These are phyloP conservation scores for Gila orcuttii DNA, from an alignment of 2,113 vertebrate species.

Conservation along the genomic window DNA sequence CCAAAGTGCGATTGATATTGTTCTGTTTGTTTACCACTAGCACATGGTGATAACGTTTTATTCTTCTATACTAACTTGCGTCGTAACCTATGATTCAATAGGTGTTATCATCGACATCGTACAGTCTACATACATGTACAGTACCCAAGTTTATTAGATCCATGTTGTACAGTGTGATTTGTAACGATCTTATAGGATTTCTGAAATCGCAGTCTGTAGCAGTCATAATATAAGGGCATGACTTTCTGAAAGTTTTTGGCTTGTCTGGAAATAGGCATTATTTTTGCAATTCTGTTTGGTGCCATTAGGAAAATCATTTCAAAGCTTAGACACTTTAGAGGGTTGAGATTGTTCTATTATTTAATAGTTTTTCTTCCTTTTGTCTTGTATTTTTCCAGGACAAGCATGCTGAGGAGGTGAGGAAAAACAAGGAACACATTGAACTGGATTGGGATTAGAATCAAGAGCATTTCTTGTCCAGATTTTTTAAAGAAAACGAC, in stretches of 20 bases:
- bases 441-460: slow-evolving; percentile 82
- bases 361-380: slow-evolving; percentile 33
- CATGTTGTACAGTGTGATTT: too few relatives aligned
- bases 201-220: too few relatives aligned
- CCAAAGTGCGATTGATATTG: too few relatives aligned
- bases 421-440: slow-evolving; percentile 86
- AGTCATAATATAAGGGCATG: too few relatives aligned
- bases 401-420: slow-evolving; percentile 92
- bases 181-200: too few relatives aligned
- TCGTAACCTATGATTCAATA: too few relatives aligned
- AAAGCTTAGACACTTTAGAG: neutral
- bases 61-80: too few relatives aligned
- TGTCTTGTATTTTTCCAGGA: slow-evolving; percentile 79
- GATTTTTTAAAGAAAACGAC: neutral
- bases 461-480: slow-evolving; percentile 16
- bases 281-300: neutral
- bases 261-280: neutral
- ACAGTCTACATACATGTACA: too few relatives aligned
- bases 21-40: too few relatives aligned
- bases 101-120: too few relatives aligned
- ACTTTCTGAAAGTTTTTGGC: neutral
- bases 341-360: neutral
- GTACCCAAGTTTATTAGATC: too few relatives aligned
- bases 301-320: neutral
- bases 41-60: too few relatives aligned